Base-by-base conservation (phyloP, 2,888 invertebrate genomes). In the Drosophila sordidapex region DNA sequence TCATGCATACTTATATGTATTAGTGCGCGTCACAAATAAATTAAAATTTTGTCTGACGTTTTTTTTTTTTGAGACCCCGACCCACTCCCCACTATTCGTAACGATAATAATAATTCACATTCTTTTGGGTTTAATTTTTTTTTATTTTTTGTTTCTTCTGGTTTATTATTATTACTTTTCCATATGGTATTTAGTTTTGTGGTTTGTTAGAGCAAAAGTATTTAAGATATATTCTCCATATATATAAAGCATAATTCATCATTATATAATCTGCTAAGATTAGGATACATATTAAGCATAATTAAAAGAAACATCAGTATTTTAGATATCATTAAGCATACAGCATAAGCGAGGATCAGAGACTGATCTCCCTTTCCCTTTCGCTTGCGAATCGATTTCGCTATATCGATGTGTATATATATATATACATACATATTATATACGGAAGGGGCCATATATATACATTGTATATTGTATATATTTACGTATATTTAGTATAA, bases 171-270 rank as follows among this genome's bases (percentile, higher is more conserved):
- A 61, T 53, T 61, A 52, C 33, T 72, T 57, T 75, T 75, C 40
- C 59, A 56, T 68, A 29, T 43, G 43, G 38, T 58, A 21, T 43
- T 58, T 58, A 63, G 31, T 33, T 51, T 52, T 43, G 38, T 60
- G 58, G 38, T 63, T 74, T 70, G 63, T 76, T 76, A 71, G 38
- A 52, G 35, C 54, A 74, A 56, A 54, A 61, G 29, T 52, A 31
- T 38, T 38, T 25, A 63, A 51, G 15, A 33, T 56, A 56, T 63
- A 61, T 57, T 56, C 67, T 76, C 49, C 76, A 74, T 70, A 59
- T 61, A 79, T 61, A 35, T 79, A 78, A 79, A 67, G 75, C 64
- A 78, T 78, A 78, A 79, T 77, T 77, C 77, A 77, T 74, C 59
- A 66, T 67, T 36, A 60, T 60, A 60, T 69, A 48, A 65, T 76